Base-by-base conservation (phyloP, 2,113 vertebrate genomes). In the Gopherus flavomarginatus region DNA sequence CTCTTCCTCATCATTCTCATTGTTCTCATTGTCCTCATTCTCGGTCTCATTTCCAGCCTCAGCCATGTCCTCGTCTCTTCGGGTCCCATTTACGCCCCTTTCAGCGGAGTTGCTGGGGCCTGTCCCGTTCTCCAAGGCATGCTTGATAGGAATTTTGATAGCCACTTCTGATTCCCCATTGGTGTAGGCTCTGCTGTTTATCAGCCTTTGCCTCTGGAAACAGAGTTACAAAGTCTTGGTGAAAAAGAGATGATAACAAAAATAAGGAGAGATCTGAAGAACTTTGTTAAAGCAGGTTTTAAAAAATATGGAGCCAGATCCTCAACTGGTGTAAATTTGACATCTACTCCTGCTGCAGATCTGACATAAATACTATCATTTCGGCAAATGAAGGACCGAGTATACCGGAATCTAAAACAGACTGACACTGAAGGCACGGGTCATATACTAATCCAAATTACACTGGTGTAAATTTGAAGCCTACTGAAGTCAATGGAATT, bases 151-250 rank as follows among this genome's bases (percentile, higher is more conserved):
- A 44, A 98, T 99, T 97, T 99, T 99, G 92, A 98, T 98, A 1
- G 98, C 98, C 80, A 98, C 98, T n/a, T 99, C 99, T 0, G 99
- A 99, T 91, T 99, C 99, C 0, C 99, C 99, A 0, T 99, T 99
- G 96, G 98, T 98, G 87, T 99, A 98, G n/a, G 98, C 98, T 87
- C 98, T 98, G 82, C 98, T 99, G 97, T 99, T 99, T 97, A 99
- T 99, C 49, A 99, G 98, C 92, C 99, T 99, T 93, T 99, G 99
- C 79, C 99, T 99, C 99, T 99, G 98, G 42, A 92, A 93, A 95
- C 13, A 96, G 27, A 98, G 89, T 75, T 52, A 57, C 26, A 96
- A 38, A 95, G 35, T 47, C 86, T 91, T 0, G 3, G 21, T 92
- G 80, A 90, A 89, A 93, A 11, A 5, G 0, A 54, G 2, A 4